Conservation (phyloP, 53 echinoderm and acorn worm species). For the Antedon mediterranea region DNA sequence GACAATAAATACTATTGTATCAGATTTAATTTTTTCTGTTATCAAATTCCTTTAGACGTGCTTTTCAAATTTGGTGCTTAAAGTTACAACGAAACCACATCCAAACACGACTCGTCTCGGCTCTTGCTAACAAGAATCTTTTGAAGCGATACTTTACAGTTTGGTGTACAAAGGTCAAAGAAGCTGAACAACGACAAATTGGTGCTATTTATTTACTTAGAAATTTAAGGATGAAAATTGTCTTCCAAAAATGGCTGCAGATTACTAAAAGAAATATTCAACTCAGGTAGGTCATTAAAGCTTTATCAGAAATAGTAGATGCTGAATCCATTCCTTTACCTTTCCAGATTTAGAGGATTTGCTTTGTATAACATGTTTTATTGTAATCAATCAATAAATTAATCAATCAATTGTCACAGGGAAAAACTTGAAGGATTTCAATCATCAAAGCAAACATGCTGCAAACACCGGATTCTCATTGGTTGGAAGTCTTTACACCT, state of each 20-base stretch:
- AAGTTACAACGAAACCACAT: background rate
- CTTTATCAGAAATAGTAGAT: too few relatives aligned
- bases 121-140: slow-evolving; percentile 2
- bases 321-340: too few relatives aligned
- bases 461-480: slow-evolving; percentile 22
- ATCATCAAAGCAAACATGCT: background rate
- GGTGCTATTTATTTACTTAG: background rate
- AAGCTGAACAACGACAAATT: background rate
- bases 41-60: background rate
- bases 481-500: slow-evolving; percentile 12
- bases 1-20: too few relatives aligned
- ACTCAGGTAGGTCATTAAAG: background rate
- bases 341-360: too few relatives aligned
- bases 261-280: background rate
- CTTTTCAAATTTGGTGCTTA: slow-evolving; percentile 2
- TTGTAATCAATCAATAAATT: too few relatives aligned
- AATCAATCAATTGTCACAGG: background rate
- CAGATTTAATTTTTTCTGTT: too few relatives aligned
- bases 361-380: too few relatives aligned
- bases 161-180: background rate
- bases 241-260: background rate
- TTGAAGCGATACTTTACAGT: background rate
- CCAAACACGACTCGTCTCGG: background rate
- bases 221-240: background rate
- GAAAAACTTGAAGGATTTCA: background rate